Evolutionary conservation across 2,113 vertebrate species (phyloP), one percentile per base, ranked within the genome.

Genomic region (Girardinichthys multiradiatus): DNA sequence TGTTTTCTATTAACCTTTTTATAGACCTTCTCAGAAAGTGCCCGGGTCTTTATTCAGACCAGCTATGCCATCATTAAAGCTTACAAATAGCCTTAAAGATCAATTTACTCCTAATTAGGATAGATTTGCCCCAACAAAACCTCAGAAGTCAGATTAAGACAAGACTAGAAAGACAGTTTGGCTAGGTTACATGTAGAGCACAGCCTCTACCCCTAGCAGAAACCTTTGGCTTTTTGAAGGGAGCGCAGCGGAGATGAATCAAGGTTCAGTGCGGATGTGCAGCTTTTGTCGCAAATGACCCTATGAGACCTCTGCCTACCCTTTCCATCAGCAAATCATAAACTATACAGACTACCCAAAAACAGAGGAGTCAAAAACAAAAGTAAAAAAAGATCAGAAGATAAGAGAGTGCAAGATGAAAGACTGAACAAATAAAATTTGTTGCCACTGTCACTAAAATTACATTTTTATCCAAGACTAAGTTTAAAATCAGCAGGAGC

Each of bases 321-420:
- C 14, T 26, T 72, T 76, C 79, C 84, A 88, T 90, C 89, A 84
- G 78, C 83, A 83, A 83, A 88, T 89, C 87, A 85, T 90, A 85
- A 89, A 92, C 76, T 76, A 73, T 69, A 58, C 57, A 1, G 68
- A 54, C 2, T 39, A 57, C 70, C 67, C 74, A 29, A 69, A 81
- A 89, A 81, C 65, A 24, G 72, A 80, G 77, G 64, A 62, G 76
- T 27, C 42, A 48, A 61, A 31, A 0, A 37, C 0, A 21, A 14
- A 30, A 31, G 13, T 9, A 35, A 12, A 51, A 29, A 57, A 63
- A 67, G 68, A 45, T 4, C 17, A 24, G 19, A 30, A 24, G 33
- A 39, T 29, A 21, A 71, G 51, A 76, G 19, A 28, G 42, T 26
- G 45, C 48, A 60, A 54, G 57, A 79, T 85, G n/a, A 87, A 87